phyloP scores from a whole-genome alignment of 2,113 vertebrate genomes.

The Melanotaenia duboulayi region DNA sequence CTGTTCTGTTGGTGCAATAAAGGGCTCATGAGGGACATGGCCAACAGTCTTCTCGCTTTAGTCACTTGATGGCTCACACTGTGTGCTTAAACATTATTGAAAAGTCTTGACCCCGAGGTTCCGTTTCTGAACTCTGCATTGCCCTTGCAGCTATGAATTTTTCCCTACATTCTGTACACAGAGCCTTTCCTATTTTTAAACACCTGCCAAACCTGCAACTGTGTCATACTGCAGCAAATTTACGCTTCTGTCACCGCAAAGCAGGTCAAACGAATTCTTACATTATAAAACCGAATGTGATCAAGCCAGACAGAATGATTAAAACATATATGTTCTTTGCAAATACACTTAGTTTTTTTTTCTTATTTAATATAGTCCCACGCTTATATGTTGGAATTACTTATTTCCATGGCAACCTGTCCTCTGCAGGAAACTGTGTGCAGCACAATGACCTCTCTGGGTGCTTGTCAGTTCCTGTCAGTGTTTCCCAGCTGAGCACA shows the following conservation, averaged over 20 bases:
- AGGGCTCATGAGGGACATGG: constrained; percentile 5
- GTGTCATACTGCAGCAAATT: background rate
- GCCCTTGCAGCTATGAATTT: constrained; percentile 2
- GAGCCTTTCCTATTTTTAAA: background rate
- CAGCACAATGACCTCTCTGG: constrained; percentile 64
- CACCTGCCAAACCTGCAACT: background rate
- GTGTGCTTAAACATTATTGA: constrained; percentile 11
- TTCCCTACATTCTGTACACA: background rate
- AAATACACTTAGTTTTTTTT: background rate
- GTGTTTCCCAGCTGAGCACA: constrained; percentile 47
- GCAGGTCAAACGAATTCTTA: background rate
- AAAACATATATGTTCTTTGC: background rate
- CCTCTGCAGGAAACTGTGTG: constrained; percentile 50
- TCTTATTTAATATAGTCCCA: background rate
- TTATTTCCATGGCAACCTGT: constrained; percentile 68
- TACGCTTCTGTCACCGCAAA: background rate
- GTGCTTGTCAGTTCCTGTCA: constrained; percentile 68
- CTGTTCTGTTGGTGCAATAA: constrained; percentile 1
- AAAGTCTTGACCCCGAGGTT: constrained; percentile 31
- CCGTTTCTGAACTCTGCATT: background rate
- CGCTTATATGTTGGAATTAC: constrained; percentile 29
- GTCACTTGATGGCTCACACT: constrained; percentile 1
- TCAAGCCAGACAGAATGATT: background rate
- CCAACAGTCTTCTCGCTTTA: background rate
- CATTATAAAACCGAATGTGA: too few relatives aligned